These are phyloP conservation scores for Cariama cristata DNA, from an alignment of 2,113 vertebrate genomes.

Conservation along the genomic window DNA sequence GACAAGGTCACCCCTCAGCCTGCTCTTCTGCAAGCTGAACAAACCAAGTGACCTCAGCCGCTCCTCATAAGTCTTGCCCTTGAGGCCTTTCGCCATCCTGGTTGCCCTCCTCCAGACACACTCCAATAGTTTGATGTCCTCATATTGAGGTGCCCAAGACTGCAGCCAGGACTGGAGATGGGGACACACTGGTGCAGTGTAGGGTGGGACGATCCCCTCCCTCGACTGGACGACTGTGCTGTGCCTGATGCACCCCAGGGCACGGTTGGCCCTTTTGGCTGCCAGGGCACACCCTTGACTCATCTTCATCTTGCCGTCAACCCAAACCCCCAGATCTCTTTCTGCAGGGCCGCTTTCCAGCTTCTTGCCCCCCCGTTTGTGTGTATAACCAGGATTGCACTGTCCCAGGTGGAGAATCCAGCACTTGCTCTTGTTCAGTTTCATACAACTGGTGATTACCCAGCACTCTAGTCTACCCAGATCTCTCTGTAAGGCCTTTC, in stretches of 20 bases:
- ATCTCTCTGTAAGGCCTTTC: not conserved
- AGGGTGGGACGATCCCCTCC: not conserved
- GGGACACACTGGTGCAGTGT: not conserved
- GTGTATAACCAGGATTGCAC: not conserved
- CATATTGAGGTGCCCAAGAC: no score
- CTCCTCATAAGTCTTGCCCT: not conserved
- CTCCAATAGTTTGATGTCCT: not conserved
- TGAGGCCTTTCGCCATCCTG: not conserved
- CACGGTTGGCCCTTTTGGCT: no score
- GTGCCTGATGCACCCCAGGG: no score
- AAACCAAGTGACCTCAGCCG: not conserved
- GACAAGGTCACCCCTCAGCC: not conserved
- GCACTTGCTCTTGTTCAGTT: no score
- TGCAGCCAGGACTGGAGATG: not conserved
- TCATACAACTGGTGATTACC: no score
- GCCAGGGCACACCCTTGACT: no score
- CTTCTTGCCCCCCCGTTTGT: not conserved
- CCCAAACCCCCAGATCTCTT: not conserved
- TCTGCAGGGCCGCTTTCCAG: not conserved
- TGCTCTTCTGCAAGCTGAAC: not conserved
- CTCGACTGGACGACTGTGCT: no score
- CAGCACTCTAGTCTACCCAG: no score
- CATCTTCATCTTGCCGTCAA: rapidly evolving
- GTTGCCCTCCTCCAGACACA: not conserved
- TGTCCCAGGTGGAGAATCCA: not conserved